These are phyloP conservation scores for Australoheros facetus DNA, from an alignment of 2,797 vertebrate genomes.

Conservation along the genomic window DNA sequence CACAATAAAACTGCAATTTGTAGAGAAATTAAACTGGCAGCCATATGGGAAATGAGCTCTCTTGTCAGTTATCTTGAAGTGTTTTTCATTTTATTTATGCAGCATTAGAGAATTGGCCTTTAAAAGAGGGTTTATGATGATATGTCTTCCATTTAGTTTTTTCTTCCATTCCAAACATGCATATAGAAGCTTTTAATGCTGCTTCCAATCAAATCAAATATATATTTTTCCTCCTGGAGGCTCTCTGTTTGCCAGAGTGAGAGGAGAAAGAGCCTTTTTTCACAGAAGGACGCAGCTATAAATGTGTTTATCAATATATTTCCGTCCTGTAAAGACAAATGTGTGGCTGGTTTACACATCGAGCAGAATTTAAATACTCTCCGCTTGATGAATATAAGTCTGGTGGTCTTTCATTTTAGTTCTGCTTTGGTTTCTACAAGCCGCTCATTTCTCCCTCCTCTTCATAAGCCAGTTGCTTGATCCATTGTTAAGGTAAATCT, in stretches of 20 bases:
- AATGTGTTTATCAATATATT: background rate
- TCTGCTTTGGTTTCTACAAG: background rate
- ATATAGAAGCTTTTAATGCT: background rate
- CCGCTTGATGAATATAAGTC: background rate
- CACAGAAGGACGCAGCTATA: background rate
- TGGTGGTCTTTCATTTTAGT: background rate
- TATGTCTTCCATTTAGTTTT: background rate
- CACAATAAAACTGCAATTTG: slow-evolving; percentile 15
- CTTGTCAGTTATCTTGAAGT: slow-evolving; percentile 1
- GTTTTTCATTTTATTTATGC: background rate
- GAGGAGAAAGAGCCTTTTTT: background rate
- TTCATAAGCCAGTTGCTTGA: background rate
- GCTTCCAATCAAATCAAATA: slow-evolving; percentile 4
- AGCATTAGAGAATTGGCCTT: background rate
- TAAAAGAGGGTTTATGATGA: slow-evolving; percentile 5
- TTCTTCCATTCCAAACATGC: background rate
- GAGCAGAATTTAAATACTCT: background rate
- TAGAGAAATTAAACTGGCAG: slow-evolving; percentile 14
- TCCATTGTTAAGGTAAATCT: background rate
- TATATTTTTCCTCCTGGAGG: background rate
- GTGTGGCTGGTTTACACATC: background rate
- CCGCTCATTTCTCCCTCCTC: background rate
- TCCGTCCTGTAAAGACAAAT: background rate
- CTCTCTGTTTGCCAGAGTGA: background rate
- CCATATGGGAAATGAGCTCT: slow-evolving; percentile 1